Percentiles rank a stretch among this genome's conserved stretches.
These are phyloP conservation scores for Calosoma granatense DNA, from an alignment of 1,140 invertebrate genomes.

Conservation along the genomic window DNA sequence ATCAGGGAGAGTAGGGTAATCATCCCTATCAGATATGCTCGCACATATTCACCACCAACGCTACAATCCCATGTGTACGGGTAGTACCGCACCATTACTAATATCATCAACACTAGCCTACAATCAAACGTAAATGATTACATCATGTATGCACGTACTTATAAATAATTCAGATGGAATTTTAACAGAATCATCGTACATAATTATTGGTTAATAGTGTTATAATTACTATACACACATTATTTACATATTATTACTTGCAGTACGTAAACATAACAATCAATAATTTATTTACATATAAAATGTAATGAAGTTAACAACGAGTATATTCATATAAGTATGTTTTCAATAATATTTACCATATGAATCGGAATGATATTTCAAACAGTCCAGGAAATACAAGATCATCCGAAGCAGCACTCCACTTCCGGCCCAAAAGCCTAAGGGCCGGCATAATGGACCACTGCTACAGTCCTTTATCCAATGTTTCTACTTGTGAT, in stretches of 20 bases:
- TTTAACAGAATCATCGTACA: no score
- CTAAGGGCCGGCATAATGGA: slow-evolving; percentile 57
- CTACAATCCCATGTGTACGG: slow-evolving; percentile 50
- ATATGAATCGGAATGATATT: slow-evolving; percentile 56
- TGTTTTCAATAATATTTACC: slow-evolving; percentile 41
- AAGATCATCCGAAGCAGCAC: slow-evolving; percentile 64
- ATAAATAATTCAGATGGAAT: no score
- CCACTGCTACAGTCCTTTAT: no score
- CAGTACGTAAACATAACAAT: no score
- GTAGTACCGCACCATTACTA: slow-evolving; percentile 52
- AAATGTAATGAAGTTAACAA: no score
- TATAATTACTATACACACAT: no score
- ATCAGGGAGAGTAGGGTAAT: slow-evolving; percentile 46
- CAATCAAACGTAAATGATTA: slow-evolving; percentile 18
- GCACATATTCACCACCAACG: slow-evolving; percentile 52
- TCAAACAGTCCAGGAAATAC: slow-evolving; percentile 71
- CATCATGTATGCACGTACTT: background rate
- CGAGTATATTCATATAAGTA: background rate
- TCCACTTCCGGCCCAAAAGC: slow-evolving; percentile 67
- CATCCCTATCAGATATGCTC: slow-evolving; percentile 55
- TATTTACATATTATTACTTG: no score
- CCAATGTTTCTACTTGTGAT: no score
- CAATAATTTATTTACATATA: no score
- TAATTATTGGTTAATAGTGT: no score
- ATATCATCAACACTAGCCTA: slow-evolving; percentile 56